Conservation (phyloP, 1,140 invertebrate species). For the Mylabris phalerata region DNA sequence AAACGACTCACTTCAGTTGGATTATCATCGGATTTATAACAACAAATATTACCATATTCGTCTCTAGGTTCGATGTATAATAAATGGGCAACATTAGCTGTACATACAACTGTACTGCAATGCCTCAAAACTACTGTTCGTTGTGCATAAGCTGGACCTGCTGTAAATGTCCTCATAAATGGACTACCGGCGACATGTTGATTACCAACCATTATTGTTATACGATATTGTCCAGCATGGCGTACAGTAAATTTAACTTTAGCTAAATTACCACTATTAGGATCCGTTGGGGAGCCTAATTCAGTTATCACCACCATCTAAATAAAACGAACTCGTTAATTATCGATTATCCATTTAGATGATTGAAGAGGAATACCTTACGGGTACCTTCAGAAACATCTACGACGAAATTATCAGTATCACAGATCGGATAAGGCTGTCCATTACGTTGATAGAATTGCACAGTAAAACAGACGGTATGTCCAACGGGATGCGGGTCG, state of each 20-base stretch:
- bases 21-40: constrained; percentile 55
- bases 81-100: constrained; percentile 65
- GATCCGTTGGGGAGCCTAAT: constrained; percentile 77
- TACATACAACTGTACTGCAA: constrained; percentile 80
- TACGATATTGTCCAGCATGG: constrained; percentile 79
- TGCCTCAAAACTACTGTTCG: constrained; percentile 80
- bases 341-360: not conserved
- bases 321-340: not conserved
- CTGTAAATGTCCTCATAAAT: constrained; percentile 53
- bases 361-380: constrained; percentile 51
- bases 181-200: constrained; percentile 54
- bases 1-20: constrained; percentile 53
- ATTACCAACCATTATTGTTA: constrained; percentile 74
- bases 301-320: constrained; percentile 71
- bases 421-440: constrained; percentile 85
- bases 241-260: constrained; percentile 87
- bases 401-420: constrained; percentile 80
- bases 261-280: constrained; percentile 73
- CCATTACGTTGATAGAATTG: constrained; percentile 89
- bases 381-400: constrained; percentile 77
- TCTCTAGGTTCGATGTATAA: constrained; percentile 84
- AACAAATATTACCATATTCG: constrained; percentile 80
- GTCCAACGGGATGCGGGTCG: constrained; percentile 79
- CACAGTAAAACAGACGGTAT: constrained; percentile 83
- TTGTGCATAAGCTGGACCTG: constrained; percentile 73